A percentile compares a stretch with the other conserved stretches of the same genome.
phyloP scores from a whole-genome alignment of 2,113 vertebrate genomes.

The Erythrocercus mccallii region DNA sequence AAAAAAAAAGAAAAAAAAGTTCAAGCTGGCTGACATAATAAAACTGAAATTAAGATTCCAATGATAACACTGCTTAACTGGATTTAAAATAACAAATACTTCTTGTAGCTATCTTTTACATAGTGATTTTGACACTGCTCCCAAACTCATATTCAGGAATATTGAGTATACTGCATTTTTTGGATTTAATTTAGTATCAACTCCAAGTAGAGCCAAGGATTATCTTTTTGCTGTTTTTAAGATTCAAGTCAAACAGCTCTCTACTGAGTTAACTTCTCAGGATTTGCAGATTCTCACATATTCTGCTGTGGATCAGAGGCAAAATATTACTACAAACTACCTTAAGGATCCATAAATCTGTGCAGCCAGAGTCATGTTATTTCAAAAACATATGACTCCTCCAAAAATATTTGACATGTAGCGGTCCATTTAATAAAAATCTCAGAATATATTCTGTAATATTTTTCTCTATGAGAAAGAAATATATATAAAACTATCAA shows the following conservation, averaged over 20 bases:
- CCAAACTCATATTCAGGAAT: not conserved
- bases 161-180: not conserved
- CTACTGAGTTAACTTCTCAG: not conserved
- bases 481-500: not conserved
- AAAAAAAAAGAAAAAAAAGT: rapidly evolving
- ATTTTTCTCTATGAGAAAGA: not conserved
- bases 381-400: not conserved
- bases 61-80: not conserved
- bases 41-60: not conserved
- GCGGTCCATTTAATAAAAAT: not conserved
- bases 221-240: not conserved
- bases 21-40: not conserved
- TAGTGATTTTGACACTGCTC: not conserved
- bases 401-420: not conserved
- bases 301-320: not conserved
- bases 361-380: not conserved
- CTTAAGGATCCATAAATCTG: not conserved
- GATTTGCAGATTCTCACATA: not conserved
- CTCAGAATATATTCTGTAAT: not conserved
- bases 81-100: not conserved
- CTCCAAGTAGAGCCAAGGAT: not conserved
- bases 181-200: not conserved
- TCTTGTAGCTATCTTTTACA: not conserved
- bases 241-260: not conserved
- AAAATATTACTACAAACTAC: not conserved